A percentile compares a stretch with the other conserved stretches of the same genome.
phyloP scores from a whole-genome alignment of 2,797 vertebrate species.

The Phaenicophaeus curvirostris region DNA sequence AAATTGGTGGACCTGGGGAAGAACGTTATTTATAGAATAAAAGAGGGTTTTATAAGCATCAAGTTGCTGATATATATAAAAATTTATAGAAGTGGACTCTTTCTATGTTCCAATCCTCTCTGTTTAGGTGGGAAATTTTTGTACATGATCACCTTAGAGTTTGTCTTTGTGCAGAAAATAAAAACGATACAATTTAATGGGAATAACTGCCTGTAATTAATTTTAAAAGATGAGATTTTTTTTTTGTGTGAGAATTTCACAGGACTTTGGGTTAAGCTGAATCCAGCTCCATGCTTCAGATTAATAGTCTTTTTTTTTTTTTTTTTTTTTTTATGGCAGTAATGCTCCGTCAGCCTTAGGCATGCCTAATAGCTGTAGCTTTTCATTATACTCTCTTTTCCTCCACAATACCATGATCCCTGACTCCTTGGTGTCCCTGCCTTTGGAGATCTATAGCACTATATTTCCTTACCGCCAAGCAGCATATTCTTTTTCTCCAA shows the following conservation, averaged over 20 bases:
- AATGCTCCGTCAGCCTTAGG: not conserved
- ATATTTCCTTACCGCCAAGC: not conserved
- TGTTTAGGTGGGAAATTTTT: not conserved
- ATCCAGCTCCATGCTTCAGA: not conserved
- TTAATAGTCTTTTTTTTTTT: not conserved
- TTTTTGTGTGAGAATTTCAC: not conserved
- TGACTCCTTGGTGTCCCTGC: not conserved
- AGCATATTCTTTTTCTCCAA: not conserved
- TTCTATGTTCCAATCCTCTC: not conserved
- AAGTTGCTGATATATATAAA: not conserved
- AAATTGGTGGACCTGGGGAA: not conserved
- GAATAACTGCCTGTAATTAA: not conserved
- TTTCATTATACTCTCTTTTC: not conserved
- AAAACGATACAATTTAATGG: not conserved
- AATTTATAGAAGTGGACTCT: not conserved
- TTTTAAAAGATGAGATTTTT: not conserved
- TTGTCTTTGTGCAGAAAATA: no score
- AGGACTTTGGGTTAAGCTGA: not conserved
- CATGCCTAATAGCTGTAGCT: not conserved
- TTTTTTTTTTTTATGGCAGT: not conserved
- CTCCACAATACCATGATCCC: not conserved
- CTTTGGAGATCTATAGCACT: not conserved
- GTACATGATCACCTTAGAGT: no score
- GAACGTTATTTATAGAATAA: not conserved
- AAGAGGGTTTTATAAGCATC: not conserved